Conservation (phyloP, 2,888 invertebrate genomes). For the Brachyptera risi region DNA sequence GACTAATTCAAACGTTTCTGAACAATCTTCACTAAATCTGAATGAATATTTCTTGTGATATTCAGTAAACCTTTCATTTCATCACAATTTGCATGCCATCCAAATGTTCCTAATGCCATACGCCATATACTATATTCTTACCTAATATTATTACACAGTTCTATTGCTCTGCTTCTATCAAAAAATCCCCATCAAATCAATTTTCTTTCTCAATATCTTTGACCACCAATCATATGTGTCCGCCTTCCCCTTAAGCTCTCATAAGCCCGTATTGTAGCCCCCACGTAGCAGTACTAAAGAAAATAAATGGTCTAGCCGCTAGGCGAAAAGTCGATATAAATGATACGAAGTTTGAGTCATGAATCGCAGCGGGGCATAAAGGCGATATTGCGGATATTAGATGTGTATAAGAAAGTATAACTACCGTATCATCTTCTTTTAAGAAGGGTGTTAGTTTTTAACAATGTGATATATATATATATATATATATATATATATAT, state of each 20-base stretch:
- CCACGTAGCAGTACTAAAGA: conserved; percentile 18
- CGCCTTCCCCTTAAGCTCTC: conserved; percentile 17
- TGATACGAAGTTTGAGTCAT: conserved; percentile 6
- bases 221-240: conserved; percentile 23
- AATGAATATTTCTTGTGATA: no score
- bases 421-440: not conserved
- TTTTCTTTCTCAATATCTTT: conserved; percentile 27
- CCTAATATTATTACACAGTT: no score
- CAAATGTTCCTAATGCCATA: no score
- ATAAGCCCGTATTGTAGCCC: conserved; percentile 15
- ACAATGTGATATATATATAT: no score
- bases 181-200: conserved; percentile 22
- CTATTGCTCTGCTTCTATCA: not conserved
- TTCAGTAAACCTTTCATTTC: no score
- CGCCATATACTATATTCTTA: no score
- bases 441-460: conserved; percentile 5
- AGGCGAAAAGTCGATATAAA: conserved; percentile 14
- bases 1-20: no score
- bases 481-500: no score
- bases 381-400: conserved; percentile 11
- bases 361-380: conserved; percentile 2
- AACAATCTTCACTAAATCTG: no score
- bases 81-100: no score
- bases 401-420: conserved; percentile 6
- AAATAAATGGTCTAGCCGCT: conserved; percentile 11